Conservation (phyloP, 2,113 vertebrate species). For the Panurus biarmicus region DNA sequence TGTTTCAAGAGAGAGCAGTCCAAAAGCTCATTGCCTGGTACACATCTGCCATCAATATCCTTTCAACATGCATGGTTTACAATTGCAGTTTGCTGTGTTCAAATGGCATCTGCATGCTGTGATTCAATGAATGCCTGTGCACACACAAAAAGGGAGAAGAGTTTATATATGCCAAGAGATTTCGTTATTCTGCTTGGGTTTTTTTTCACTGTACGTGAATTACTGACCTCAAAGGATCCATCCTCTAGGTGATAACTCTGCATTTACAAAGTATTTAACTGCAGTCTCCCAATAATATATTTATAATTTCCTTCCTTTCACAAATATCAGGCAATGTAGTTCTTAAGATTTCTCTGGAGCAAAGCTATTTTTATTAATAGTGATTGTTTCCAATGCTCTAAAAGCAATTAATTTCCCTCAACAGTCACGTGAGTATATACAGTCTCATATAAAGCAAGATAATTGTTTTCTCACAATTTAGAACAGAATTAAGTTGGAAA, state of each 20-base stretch:
- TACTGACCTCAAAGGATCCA: background rate
- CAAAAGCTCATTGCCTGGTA: background rate
- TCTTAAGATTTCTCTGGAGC: background rate
- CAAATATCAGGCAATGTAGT: background rate
- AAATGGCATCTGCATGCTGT: background rate
- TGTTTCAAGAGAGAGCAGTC: background rate
- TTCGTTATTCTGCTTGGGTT: fast-evolving
- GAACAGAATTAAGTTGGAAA: background rate
- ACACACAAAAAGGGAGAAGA: background rate
- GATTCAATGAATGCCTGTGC: background rate
- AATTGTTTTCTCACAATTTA: background rate
- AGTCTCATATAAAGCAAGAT: background rate
- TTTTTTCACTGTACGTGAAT: background rate
- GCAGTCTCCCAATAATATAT: background rate
- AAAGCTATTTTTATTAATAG: background rate
- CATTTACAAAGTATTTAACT: background rate
- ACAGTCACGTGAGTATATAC: background rate
- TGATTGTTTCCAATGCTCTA: background rate
- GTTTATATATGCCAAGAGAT: background rate
- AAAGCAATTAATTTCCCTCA: background rate
- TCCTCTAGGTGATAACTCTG: background rate
- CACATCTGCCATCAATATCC: background rate
- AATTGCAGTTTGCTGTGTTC: background rate
- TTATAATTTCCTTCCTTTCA: background rate
- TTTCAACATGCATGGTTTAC: background rate